Percentiles rank a stretch among this genome's conserved stretches.
phyloP scores from a whole-genome alignment of 2,113 vertebrate genomes.

The Bagarius yarrelli region DNA sequence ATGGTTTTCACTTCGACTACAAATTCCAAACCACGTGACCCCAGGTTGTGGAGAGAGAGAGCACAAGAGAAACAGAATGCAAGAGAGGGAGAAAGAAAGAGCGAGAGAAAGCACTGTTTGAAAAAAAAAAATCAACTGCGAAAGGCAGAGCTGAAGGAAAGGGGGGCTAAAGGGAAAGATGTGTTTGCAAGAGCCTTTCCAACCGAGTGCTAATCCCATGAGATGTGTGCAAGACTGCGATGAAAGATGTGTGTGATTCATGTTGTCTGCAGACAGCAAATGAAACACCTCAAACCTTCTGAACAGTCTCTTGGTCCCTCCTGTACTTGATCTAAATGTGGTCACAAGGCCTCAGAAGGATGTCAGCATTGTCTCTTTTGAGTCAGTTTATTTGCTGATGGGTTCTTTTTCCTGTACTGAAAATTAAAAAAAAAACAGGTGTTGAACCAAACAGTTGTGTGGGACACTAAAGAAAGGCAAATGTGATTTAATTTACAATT shows the following conservation, averaged over 20 bases:
- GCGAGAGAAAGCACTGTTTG: constrained; percentile 35
- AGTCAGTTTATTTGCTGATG: neutral
- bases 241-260: constrained; percentile 24
- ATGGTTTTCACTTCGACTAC: constrained; percentile 32
- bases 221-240: neutral
- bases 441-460: no score
- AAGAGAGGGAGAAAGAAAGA: neutral
- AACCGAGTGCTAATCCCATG: constrained; percentile 6
- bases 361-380: neutral
- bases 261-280: constrained; percentile 10
- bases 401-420: no score
- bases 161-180: neutral
- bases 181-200: constrained; percentile 24
- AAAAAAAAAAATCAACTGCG: constrained; percentile 38
- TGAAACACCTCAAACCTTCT: constrained; percentile 14
- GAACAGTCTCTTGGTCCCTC: neutral
- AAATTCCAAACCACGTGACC: constrained; percentile 47
- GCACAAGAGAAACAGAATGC: neutral
- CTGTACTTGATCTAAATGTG: neutral
- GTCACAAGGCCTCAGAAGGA: neutral
- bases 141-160: constrained; percentile 11
- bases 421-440: no score
- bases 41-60: constrained; percentile 35
- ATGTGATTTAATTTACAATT: no score
- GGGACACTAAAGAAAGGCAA: no score